Percentiles rank a stretch among this genome's conserved stretches.
Evolutionary conservation across 2,888 invertebrate genomes (phyloP).

Genomic region (Ephialtes manifestator): DNA sequence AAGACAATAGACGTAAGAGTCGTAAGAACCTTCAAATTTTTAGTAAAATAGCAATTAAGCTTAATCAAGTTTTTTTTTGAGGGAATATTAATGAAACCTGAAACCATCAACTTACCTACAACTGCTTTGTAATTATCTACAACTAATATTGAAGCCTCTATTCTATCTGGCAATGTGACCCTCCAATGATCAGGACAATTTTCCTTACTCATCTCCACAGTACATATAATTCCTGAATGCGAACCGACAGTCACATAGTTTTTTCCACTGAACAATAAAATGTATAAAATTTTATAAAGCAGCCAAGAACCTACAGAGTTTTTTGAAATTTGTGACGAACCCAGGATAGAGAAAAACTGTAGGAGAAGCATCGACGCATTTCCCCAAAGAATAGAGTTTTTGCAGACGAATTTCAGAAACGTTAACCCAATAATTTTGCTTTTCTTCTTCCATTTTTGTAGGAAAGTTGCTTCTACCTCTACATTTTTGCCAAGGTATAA

Average conservation of each 20-base stretch:
- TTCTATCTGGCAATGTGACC: constrained; percentile 89
- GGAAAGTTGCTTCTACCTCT: constrained; percentile 70
- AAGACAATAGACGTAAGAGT: constrained; percentile 91
- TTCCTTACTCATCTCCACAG: constrained; percentile 88
- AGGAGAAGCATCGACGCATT: constrained; percentile 95
- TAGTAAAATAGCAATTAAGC: constrained; percentile 22
- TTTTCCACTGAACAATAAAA: constrained; percentile 73
- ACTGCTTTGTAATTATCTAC: constrained; percentile 87
- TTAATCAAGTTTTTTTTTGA: not conserved
- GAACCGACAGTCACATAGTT: constrained; percentile 89
- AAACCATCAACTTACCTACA: constrained; percentile 87
- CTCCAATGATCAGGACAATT: constrained; percentile 87
- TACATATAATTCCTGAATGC: constrained; percentile 91
- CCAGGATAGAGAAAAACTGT: constrained; percentile 87
- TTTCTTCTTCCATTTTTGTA: not conserved
- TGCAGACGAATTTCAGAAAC: constrained; percentile 75
- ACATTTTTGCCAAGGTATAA: constrained; percentile 78
- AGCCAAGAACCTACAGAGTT: constrained; percentile 68
- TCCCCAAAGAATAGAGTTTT: constrained; percentile 89
- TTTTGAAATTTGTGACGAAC: constrained; percentile 85
- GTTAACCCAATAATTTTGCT: constrained; percentile 26
- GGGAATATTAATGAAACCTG: not conserved
- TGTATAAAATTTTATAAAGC: not conserved
- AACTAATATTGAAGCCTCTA: constrained; percentile 90
- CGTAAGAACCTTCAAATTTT: constrained; percentile 88